A percentile compares a stretch with the other conserved stretches of the same genome.
These are phyloP conservation scores for Imbricaverruca yamaguchii DNA, from an alignment of 2,888 invertebrate genomes.

Conservation along the genomic window DNA sequence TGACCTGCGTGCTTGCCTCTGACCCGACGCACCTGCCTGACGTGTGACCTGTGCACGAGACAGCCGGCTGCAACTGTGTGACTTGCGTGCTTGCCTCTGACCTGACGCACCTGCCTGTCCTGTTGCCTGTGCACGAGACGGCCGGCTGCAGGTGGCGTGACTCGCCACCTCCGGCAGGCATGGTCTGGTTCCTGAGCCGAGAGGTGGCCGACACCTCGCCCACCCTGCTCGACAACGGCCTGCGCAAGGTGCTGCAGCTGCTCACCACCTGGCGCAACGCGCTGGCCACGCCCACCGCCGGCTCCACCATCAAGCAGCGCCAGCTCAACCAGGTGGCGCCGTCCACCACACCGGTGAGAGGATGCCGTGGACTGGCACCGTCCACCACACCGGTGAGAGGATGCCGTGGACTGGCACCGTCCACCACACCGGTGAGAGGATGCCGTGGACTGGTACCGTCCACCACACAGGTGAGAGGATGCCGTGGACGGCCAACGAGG, in stretches of 20 bases:
- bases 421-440: neutral
- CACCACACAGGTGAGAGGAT: neutral
- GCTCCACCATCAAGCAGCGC: constrained; percentile 24
- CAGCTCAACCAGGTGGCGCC: constrained; percentile 18
- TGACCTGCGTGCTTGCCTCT: too few species aligned
- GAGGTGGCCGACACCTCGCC: constrained; percentile 87
- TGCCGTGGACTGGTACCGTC: neutral
- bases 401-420: neutral
- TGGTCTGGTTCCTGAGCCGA: constrained; percentile 87
- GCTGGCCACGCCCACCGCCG: constrained; percentile 40
- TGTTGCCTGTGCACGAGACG: too few species aligned
- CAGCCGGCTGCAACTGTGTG: too few species aligned
- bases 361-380: neutral
- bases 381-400: neutral
- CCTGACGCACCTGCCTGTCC: too few species aligned
- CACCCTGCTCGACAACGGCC: constrained; percentile 82
- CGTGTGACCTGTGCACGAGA: too few species aligned
- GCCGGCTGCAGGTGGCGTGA: too few species aligned
- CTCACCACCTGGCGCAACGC: constrained; percentile 88
- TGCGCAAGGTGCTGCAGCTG: constrained; percentile 84
- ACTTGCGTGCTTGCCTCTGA: too few species aligned
- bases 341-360: neutral
- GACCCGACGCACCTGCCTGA: too few species aligned
- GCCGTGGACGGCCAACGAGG: neutral
- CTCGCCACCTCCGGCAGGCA: constrained; percentile 49